Percentiles rank a stretch among this genome's conserved stretches.
Evolutionary conservation across 2,113 vertebrate species (phyloP).

Genomic region (Myiagra hebetior): DNA sequence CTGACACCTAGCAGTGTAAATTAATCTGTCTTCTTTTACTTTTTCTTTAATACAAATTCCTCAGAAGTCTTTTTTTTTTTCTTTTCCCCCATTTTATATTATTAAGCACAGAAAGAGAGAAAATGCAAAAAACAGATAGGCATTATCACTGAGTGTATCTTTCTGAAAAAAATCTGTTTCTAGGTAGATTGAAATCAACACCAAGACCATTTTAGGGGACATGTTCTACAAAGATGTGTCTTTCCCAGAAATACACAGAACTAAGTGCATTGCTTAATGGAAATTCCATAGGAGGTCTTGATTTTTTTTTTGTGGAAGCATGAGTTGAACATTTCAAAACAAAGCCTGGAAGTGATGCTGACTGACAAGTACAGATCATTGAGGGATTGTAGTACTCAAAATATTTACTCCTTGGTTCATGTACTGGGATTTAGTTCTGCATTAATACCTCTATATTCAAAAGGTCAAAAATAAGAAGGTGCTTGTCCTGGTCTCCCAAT

Average conservation of each 20-base stretch:
- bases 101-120: not conserved
- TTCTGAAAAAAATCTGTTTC: not conserved
- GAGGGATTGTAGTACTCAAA: not conserved
- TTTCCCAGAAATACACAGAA: not conserved
- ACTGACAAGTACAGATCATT: not conserved
- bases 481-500: not conserved
- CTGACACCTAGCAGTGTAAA: constrained; percentile 41
- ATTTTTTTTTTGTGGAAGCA: not conserved
- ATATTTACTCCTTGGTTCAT: not conserved
- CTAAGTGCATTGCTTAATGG: not conserved
- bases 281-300: not conserved
- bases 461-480: not conserved
- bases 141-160: not conserved
- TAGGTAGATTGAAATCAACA: not conserved
- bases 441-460: not conserved
- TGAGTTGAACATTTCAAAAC: not conserved
- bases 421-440: not conserved
- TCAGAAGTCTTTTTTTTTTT: not conserved
- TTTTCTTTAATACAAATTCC: not conserved
- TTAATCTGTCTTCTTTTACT: constrained; percentile 26
- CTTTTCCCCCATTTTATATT: not conserved
- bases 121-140: not conserved
- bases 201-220: not conserved
- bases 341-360: not conserved
- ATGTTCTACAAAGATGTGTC: not conserved